Conservation (phyloP, 2,888 invertebrate species). For the Gastrophysa polygoni region DNA sequence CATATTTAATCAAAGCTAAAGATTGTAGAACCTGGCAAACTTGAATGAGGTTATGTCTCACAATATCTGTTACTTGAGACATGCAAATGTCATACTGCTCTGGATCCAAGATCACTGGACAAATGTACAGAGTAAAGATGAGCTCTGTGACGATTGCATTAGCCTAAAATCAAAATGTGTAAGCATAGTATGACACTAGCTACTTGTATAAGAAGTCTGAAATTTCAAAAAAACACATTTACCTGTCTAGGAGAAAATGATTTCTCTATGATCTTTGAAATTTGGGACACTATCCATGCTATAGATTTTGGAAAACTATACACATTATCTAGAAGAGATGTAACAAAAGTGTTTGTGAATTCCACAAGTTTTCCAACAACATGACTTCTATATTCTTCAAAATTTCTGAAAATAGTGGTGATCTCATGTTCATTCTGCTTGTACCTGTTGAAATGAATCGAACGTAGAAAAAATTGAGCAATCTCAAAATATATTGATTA, state of each 20-base stretch:
- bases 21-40: conserved; percentile 93
- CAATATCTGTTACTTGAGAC: conserved; percentile 88
- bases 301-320: conserved; percentile 89
- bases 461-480: background rate
- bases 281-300: conserved; percentile 89
- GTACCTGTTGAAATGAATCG: conserved; percentile 34
- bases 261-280: conserved; percentile 72
- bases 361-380: conserved; percentile 79
- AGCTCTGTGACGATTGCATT: conserved; percentile 86
- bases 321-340: conserved; percentile 82
- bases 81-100: conserved; percentile 95
- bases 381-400: conserved; percentile 80
- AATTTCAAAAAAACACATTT: conserved; percentile 10
- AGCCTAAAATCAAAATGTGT: conserved; percentile 49
- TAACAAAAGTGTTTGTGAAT: conserved; percentile 81
- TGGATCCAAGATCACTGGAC: conserved; percentile 95
- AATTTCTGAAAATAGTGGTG: conserved; percentile 45
- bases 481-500: conserved; percentile 41
- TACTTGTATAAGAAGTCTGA: background rate
- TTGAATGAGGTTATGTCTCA: conserved; percentile 87
- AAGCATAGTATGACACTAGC: too few species aligned
- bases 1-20: conserved; percentile 83
- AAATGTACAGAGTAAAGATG: conserved; percentile 91
- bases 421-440: conserved; percentile 42
- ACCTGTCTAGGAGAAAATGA: conserved; percentile 64